Evolutionary conservation across 2,113 vertebrate species (phyloP).

Genomic region (Melanotaenia duboulayi): DNA sequence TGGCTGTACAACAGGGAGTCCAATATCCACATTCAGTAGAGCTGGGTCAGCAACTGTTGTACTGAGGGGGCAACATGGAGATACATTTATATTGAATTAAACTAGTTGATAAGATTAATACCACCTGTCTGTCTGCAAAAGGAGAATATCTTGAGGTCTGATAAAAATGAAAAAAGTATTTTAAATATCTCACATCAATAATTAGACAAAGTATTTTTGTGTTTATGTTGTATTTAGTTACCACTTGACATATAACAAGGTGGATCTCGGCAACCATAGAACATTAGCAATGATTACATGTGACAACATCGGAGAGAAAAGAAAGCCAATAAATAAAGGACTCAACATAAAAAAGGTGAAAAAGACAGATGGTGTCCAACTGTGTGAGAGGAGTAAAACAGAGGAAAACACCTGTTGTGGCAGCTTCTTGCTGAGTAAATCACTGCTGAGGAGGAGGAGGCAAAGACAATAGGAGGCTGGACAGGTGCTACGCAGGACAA

Average conservation of each 20-base stretch:
- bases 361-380: conserved; percentile 18
- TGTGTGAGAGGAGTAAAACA: conserved; percentile 32
- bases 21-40: conserved; percentile 35
- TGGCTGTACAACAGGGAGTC: conserved; percentile 47
- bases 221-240: neutral
- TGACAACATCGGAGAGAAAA: neutral
- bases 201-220: neutral
- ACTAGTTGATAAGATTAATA: conserved; percentile 17
- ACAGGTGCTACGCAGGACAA: conserved; percentile 58
- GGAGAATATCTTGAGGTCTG: neutral
- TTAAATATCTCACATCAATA: neutral
- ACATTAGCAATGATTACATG: neutral
- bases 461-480: conserved; percentile 43
- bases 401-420: conserved; percentile 53
- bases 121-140: neutral
- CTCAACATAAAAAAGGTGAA: conserved; percentile 1
- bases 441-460: conserved; percentile 28
- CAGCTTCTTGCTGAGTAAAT: conserved; percentile 41
- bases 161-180: neutral
- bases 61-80: conserved; percentile 21
- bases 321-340: neutral
- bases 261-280: neutral
- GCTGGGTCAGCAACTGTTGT: conserved; percentile 54
- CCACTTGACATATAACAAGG: neutral
- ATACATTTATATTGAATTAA: conserved; percentile 4